Conservation (phyloP, 2,113 vertebrate genomes). For the Malurus cyaneus region DNA sequence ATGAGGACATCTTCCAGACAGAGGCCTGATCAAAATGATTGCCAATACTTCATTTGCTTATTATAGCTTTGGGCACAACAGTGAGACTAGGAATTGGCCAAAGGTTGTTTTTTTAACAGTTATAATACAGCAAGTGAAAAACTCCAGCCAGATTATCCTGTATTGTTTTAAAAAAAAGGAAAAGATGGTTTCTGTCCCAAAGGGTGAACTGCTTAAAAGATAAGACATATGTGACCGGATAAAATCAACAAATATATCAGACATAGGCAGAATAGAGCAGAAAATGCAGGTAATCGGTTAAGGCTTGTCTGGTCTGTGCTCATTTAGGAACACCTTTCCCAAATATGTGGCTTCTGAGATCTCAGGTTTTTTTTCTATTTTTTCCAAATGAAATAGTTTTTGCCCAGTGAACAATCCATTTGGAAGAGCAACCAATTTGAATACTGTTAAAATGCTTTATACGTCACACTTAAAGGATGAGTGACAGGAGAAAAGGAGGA, state of each 20-base stretch:
- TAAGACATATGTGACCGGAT: neutral
- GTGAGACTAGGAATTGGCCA: neutral
- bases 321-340: neutral
- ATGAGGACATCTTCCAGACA: neutral
- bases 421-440: neutral
- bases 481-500: neutral
- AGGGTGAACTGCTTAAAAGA: neutral
- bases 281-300: neutral
- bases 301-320: neutral
- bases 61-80: neutral
- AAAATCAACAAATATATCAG: neutral
- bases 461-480: neutral
- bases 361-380: neutral
- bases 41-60: neutral
- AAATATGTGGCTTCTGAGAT: neutral
- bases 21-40: neutral
- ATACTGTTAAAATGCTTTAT: neutral
- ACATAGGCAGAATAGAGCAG: neutral
- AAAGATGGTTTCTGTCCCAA: neutral
- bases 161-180: neutral
- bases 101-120: neutral
- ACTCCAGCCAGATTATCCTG: neutral
- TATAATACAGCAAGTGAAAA: neutral
- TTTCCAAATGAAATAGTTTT: neutral
- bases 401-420: neutral